Percentiles rank a stretch among this genome's conserved stretches.
Evolutionary conservation across 2,113 vertebrate species (phyloP).

Genomic region (Formicarius rufipectus): DNA sequence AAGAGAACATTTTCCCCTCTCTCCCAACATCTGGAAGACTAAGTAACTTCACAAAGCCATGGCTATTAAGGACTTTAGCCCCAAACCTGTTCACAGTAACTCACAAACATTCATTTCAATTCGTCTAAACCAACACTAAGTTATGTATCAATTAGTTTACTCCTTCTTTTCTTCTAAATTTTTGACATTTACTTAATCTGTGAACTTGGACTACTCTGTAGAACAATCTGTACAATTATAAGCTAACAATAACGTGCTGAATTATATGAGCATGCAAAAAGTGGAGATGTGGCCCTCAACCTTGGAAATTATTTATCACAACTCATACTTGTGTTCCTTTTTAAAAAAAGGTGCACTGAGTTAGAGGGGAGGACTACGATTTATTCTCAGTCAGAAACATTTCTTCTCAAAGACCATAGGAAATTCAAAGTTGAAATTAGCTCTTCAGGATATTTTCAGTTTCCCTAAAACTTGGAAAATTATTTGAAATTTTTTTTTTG

Average conservation of each 20-base stretch:
- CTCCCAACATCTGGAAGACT: neutral
- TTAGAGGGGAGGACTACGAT: neutral
- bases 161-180: neutral
- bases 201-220: neutral
- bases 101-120: neutral
- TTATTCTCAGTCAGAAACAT: neutral
- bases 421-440: neutral
- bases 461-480: neutral
- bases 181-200: neutral
- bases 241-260: neutral
- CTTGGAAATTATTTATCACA: neutral
- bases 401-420: neutral
- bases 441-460: neutral
- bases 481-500: neutral
- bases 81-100: neutral
- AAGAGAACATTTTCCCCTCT: fast-evolving
- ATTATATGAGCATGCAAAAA: neutral
- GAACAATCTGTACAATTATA: neutral
- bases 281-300: neutral
- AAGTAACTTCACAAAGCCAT: neutral
- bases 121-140: neutral
- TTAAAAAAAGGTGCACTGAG: neutral
- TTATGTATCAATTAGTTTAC: neutral
- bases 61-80: neutral
- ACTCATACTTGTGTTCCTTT: neutral